Percentiles rank a stretch among this genome's conserved stretches.
These are phyloP conservation scores for Synergus laeviventris DNA, from an alignment of 2,888 invertebrate genomes.

Conservation along the genomic window DNA sequence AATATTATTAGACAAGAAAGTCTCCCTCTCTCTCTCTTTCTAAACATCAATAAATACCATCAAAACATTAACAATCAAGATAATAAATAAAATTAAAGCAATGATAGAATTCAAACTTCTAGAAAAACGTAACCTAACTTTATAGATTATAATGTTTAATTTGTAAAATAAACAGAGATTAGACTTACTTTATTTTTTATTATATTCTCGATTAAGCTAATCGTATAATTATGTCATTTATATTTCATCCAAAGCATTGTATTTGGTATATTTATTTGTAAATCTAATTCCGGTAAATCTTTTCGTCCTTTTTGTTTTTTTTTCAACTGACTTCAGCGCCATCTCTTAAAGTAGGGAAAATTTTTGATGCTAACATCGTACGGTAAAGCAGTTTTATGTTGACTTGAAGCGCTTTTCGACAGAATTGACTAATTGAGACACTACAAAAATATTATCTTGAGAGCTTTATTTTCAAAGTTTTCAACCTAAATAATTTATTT, in stretches of 20 bases:
- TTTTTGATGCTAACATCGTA: neutral
- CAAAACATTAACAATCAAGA: neutral
- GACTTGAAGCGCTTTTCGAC: neutral
- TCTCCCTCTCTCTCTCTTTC: neutral
- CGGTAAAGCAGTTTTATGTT: neutral
- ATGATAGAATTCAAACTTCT: neutral
- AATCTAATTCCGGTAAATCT: neutral
- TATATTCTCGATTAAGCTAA: neutral
- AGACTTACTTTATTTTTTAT: neutral
- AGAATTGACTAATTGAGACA: neutral
- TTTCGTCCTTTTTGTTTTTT: neutral
- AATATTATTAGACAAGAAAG: neutral
- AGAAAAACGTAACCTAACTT: slow-evolving; percentile 8
- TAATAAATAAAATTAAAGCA: neutral
- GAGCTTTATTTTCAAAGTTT: neutral
- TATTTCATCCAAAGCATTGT: slow-evolving; percentile 6
- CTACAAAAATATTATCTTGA: neutral
- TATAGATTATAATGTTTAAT: neutral
- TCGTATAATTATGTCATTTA: neutral
- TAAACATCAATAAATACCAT: neutral
- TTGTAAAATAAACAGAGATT: neutral
- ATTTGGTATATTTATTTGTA: neutral
- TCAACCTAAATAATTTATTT: too few species aligned
- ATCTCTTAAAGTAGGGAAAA: neutral
- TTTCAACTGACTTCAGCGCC: neutral